Conservation (phyloP, 2,888 invertebrate genomes). For the Ganaspis brasiliensis region DNA sequence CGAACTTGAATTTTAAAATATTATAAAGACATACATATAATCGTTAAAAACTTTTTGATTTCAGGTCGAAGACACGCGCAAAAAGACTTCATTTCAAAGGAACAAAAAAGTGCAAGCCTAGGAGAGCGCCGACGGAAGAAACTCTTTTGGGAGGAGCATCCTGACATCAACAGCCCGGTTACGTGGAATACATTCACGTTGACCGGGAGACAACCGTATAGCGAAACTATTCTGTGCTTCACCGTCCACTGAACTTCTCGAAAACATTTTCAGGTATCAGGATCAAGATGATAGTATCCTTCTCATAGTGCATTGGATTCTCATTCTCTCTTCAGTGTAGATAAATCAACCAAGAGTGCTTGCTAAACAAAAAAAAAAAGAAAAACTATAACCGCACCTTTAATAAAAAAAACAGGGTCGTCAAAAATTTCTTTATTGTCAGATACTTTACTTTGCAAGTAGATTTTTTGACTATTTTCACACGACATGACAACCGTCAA, state of each 20-base stretch:
- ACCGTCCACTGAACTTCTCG: slow-evolving; percentile 74
- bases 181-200: slow-evolving; percentile 96
- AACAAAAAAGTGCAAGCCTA: slow-evolving; percentile 73
- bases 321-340: slow-evolving; percentile 26
- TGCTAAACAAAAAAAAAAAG: background rate
- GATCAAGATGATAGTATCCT: slow-evolving; percentile 23
- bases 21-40: too few relatives aligned
- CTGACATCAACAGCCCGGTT: slow-evolving; percentile 92
- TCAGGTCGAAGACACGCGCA: slow-evolving; percentile 83
- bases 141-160: slow-evolving; percentile 87
- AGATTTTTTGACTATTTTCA: background rate
- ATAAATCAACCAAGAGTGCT: slow-evolving; percentile 37
- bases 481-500: background rate
- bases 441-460: background rate
- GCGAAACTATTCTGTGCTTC: slow-evolving; percentile 72
- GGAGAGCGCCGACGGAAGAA: slow-evolving; percentile 87
- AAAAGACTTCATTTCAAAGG: slow-evolving; percentile 82
- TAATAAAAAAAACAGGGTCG: slow-evolving; percentile 36
- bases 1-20: too few relatives aligned
- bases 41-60: too few relatives aligned
- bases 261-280: slow-evolving; percentile 57
- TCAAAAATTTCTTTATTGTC: slow-evolving; percentile 27
- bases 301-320: slow-evolving; percentile 16
- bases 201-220: slow-evolving; percentile 94
- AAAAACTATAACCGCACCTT: slow-evolving; percentile 17